Base-by-base conservation (phyloP, 2,888 invertebrate species). In the Hydroisotoma schaefferi region DNA sequence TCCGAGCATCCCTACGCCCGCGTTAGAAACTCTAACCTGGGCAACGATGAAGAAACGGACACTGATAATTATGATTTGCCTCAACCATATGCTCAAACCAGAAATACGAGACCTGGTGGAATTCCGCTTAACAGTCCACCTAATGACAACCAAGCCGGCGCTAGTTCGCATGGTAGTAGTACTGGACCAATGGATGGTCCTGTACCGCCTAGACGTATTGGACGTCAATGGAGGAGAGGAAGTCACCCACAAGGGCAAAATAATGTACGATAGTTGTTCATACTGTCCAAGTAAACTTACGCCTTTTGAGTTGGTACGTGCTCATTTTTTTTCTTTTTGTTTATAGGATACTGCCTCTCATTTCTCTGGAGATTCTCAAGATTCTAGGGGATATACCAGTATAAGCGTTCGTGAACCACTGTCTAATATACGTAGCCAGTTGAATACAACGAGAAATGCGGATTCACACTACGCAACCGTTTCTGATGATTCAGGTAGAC, bases 321-420 rank as follows among this genome's bases (percentile, higher is more conserved):
- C 18, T 25, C 8, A 48, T 48, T 22, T 8, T 22, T 48, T 44
- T 10, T 10, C n/a, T 18, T 23, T 48, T 28, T 55, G 20, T 40
- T 43, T 57, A 25, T 43, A 62, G 59, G 70, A 67, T 43, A 65
- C 66, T 27, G 71, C 73, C 48, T 65, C 66, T 22, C 86, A 92
- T 77, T 92, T 92, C 75, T 92, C 91, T 75, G 92, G 92, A 0
- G 92, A 93, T 77, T 92, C 92, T 2, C 90, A 91, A 71, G 92
- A 91, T 77, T 90, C 90, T 1, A 84, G 87, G 59, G 92, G 92
- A 47, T 93, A 93, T 76, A 92, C 92, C 0, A 91, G 91, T 75
- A 92, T 92, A 71, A 92, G 90, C 68, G 93, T 93, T 1, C 82
- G 92, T 20, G 92, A 92, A 76, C 93, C 93, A 1, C 78, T 93